These are phyloP conservation scores for Cisticola juncidis DNA, from an alignment of 2,113 vertebrate genomes.

Conservation along the genomic window DNA sequence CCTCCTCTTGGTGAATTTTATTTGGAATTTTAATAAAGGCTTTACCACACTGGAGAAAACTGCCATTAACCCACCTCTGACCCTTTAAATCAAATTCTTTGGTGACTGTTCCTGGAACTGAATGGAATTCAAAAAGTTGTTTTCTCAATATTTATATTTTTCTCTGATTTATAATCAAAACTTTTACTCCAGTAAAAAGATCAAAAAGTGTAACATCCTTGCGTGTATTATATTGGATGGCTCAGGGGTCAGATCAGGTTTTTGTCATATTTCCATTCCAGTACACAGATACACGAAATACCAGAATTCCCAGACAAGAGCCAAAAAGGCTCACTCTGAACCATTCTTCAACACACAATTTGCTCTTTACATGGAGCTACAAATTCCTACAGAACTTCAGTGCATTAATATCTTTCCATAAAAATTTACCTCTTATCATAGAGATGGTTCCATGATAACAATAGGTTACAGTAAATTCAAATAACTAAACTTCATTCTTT, in stretches of 20 bases:
- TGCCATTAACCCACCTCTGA: neutral
- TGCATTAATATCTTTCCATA: neutral
- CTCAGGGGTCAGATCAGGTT: neutral
- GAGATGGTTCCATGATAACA: neutral
- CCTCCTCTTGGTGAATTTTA: constrained; percentile 1
- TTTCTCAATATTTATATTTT: neutral
- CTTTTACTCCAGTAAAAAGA: neutral
- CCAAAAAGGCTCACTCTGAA: neutral
- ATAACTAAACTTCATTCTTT: neutral
- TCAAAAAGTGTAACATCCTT: neutral
- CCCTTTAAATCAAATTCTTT: constrained; percentile 10
- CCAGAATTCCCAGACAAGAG: neutral
- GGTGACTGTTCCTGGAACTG: neutral
- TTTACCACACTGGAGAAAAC: neutral
- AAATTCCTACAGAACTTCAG: neutral
- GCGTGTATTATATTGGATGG: neutral
- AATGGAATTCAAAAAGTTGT: neutral
- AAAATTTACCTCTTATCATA: neutral
- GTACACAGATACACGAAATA: neutral
- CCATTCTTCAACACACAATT: neutral
- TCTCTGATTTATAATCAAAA: neutral
- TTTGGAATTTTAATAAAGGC: constrained; percentile 35
- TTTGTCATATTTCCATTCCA: neutral
- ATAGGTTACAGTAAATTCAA: neutral
- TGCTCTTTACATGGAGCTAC: neutral